Evolutionary conservation across 2,888 invertebrate species (phyloP).

Genomic region (Phanerotoma sp.): DNA sequence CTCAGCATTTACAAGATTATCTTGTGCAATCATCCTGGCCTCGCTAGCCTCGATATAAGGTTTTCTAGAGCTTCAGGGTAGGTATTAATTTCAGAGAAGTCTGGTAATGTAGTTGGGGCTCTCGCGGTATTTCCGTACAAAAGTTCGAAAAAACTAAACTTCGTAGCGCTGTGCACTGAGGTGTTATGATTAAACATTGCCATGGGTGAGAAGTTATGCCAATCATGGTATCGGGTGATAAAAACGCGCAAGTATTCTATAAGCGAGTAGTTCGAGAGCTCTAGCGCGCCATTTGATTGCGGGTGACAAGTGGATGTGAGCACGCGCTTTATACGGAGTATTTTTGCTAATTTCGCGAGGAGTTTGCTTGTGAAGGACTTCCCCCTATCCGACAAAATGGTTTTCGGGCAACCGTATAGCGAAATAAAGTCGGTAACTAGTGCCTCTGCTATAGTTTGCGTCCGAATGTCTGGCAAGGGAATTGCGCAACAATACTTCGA

Average conservation of each 20-base stretch:
- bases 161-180: conserved; percentile 5
- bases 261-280: conserved; percentile 14
- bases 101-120: not conserved
- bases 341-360: too few species aligned
- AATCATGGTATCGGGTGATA: not conserved
- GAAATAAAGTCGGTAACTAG: conserved; percentile 3
- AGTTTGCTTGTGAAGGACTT: conserved; percentile 11
- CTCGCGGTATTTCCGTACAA: conserved; percentile 11
- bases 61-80: not conserved
- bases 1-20: not conserved
- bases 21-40: not conserved
- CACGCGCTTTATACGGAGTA: too few species aligned
- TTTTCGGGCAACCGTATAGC: conserved; percentile 15
- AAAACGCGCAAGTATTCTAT: not conserved
- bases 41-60: not conserved
- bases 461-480: conserved; percentile 7
- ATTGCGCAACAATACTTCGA: conserved; percentile 20
- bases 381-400: conserved; percentile 8
- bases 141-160: conserved; percentile 10
- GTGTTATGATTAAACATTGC: conserved; percentile 8
- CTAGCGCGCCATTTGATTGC: conserved; percentile 8
- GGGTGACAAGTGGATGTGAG: not conserved
- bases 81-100: not conserved
- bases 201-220: not conserved
- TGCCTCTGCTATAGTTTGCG: conserved; percentile 7